phyloP scores from a whole-genome alignment of 92 coral and sea anemone species.

The Actinostola sp. region DNA sequence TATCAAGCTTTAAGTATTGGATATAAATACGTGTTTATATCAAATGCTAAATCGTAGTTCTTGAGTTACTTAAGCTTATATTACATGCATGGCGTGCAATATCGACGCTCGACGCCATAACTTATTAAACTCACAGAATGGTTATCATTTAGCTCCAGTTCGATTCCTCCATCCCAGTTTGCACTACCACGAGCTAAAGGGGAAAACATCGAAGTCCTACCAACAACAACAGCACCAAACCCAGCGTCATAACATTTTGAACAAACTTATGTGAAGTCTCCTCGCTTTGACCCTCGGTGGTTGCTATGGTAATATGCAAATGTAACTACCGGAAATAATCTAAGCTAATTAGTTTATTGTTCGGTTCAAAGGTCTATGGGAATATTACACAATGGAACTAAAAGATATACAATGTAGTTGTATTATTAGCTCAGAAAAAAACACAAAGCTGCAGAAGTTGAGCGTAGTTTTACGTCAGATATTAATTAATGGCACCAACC shows the following conservation, averaged over 20 bases:
- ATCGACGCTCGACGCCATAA: neutral
- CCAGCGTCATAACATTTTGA: conserved; percentile 48
- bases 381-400: neutral
- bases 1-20: no score
- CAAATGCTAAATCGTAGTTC: neutral
- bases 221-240: neutral
- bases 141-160: conserved; percentile 34
- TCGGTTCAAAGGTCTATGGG: neutral
- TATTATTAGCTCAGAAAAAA: neutral
- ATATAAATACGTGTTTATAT: neutral
- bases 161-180: conserved; percentile 74
- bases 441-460: no score
- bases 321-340: conserved; percentile 26
- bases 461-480: no score
- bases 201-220: conserved; percentile 67
- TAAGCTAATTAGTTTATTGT: conserved; percentile 12
- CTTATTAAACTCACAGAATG: conserved; percentile 42
- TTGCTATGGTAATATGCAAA: conserved; percentile 63
- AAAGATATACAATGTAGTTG: neutral
- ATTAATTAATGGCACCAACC: no score
- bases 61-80: neutral
- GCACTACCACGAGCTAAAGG: conserved; percentile 80
- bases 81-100: neutral
- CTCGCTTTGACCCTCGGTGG: conserved; percentile 18
- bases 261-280: conserved; percentile 3